Evolutionary conservation across 2,797 vertebrate species (phyloP), one percentile per base, ranked within the genome.

Genomic region (Myotis myotis): DNA sequence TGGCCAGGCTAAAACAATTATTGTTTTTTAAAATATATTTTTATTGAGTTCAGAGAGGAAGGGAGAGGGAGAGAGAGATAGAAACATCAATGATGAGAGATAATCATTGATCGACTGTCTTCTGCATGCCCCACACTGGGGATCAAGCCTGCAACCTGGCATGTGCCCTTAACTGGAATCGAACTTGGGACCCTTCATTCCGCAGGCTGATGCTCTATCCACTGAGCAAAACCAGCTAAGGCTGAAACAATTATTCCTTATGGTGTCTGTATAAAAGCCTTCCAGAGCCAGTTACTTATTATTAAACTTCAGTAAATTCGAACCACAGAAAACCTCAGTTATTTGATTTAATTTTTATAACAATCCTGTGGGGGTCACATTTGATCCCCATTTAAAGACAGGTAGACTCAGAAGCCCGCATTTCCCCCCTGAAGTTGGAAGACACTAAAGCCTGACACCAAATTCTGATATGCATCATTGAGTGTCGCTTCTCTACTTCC

Each of bases 241-340:
- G 53, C 53, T 55, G 4, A 62, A 55, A 87, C 51, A 19, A 19
- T 91, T 75, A 11, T 72, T 89, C 83, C 87, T 89, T 83, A 82
- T 71, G 13, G 30, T 80, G 44, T 94, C 33, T 76, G 79, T 89
- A 82, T 75, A 70, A 82, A 82, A 87, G 38, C 6, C 51, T 75
- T 87, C 41, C 36, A 62, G 28, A 23, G 13, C 11, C 33, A 41
- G 13, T 82, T 22, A 85, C 1, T 75, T 71, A 68, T 82, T 51
- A 30, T 92, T 92, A 92, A 78, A 89, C n/a, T 76, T 89, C 22
- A 51, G 9, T 71, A 89, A 76, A 85, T 13, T 22, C 41, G 70
- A 70, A 38, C 49, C 28, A 85, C 60, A 78, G 75, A 79, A 92
- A 92, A 82, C 36, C 28, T 28, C n/a, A 92, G 47, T 9, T 51